Conservation (phyloP, 1,140 invertebrate species). For the Drosophila pseudoananassae region DNA sequence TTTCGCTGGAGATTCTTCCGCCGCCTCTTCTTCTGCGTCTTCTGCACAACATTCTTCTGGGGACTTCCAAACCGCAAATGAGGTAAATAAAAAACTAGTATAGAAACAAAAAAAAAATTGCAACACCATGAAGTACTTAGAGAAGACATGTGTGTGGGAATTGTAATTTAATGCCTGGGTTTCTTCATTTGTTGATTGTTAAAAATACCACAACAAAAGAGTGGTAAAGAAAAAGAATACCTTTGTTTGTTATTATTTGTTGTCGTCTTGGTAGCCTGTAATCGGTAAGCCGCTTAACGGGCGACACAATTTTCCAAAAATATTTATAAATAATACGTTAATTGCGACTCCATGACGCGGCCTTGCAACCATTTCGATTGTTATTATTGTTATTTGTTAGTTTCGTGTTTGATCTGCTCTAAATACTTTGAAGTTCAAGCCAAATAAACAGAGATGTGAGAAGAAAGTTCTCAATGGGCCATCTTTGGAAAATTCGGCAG, state of each 20-base stretch:
- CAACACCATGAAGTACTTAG: constrained; percentile 14
- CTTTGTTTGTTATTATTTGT: constrained; percentile 38
- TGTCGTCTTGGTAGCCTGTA: constrained; percentile 38
- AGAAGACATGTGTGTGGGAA: constrained; percentile 4
- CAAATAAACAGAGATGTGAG: constrained; percentile 1
- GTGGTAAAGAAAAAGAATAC: not conserved
- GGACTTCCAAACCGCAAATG: constrained; percentile 70
- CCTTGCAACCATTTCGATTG: constrained; percentile 31
- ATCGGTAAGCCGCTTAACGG: constrained; percentile 58
- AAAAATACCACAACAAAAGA: too few relatives aligned
- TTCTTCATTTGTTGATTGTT: constrained; percentile 9
- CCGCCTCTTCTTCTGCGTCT: constrained; percentile 12
- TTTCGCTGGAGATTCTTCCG: constrained; percentile 26
- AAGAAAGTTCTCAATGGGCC: constrained; percentile 51
- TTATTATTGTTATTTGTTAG: constrained; percentile 7
- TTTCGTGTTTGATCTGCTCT: constrained; percentile 51
- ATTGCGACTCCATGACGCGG: constrained; percentile 29
- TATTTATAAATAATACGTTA: constrained; percentile 45
- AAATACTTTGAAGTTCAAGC: constrained; percentile 37
- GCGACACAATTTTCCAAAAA: constrained; percentile 46
- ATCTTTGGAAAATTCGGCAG: not conserved
- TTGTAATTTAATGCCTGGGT: constrained; percentile 47
- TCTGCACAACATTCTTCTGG: constrained; percentile 18
- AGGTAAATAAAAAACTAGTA: constrained; percentile 52
- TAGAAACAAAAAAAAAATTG: constrained; percentile 13